phyloP scores from a whole-genome alignment of 2,888 invertebrate genomes.

The Hypomecis atomaria region DNA sequence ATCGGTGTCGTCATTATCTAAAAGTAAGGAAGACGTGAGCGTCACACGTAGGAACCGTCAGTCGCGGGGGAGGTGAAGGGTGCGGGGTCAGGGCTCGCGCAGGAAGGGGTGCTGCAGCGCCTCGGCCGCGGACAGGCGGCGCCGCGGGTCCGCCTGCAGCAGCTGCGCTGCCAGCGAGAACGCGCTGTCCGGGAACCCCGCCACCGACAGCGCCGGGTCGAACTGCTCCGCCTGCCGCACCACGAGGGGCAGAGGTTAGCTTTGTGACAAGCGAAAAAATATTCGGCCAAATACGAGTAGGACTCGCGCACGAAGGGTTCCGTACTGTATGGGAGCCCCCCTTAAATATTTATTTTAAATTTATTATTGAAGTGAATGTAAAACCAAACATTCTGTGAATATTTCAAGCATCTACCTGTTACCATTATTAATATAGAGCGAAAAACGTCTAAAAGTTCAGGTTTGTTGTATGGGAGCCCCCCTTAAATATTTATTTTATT shows the following conservation, averaged over 20 bases:
- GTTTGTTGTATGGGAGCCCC: too few relatives aligned
- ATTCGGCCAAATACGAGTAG: too few relatives aligned
- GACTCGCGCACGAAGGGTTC: too few relatives aligned
- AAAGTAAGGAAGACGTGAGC: background rate
- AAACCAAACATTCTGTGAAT: too few relatives aligned
- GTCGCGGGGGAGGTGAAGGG: background rate
- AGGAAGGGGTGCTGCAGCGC: slow-evolving; percentile 92
- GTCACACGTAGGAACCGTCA: background rate
- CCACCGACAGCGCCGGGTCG: slow-evolving; percentile 44
- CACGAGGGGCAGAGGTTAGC: slow-evolving; percentile 13
- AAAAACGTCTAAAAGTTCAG: too few relatives aligned
- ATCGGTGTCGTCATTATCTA: background rate
- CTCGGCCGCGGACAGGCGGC: slow-evolving; percentile 88
- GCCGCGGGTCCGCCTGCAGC: slow-evolving; percentile 91
- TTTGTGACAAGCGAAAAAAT: too few relatives aligned
- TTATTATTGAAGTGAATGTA: too few relatives aligned
- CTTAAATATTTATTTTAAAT: too few relatives aligned
- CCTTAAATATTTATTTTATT: too few relatives aligned
- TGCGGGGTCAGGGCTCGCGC: slow-evolving; percentile 13
- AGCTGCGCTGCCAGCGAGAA: slow-evolving; percentile 89
- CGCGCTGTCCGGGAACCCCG: slow-evolving; percentile 88
- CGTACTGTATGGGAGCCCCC: too few relatives aligned
- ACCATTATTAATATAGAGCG: too few relatives aligned
- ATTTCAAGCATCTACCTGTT: too few relatives aligned
- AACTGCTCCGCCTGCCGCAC: slow-evolving; percentile 50